phyloP scores from a whole-genome alignment of 1,140 invertebrate genomes.

The Copidosoma floridanum region DNA sequence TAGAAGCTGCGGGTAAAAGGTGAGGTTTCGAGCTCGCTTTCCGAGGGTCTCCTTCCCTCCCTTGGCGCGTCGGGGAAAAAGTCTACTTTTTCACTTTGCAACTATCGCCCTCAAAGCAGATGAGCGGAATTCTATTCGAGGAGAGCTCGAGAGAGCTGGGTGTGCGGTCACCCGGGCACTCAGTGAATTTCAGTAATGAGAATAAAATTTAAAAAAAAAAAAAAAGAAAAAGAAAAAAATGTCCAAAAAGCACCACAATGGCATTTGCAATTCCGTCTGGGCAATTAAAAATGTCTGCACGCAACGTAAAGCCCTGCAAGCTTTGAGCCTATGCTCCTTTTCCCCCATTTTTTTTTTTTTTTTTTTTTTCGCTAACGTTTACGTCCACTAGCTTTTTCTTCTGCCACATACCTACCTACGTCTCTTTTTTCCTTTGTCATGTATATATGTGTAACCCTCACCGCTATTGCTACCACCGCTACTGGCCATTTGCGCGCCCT shows the following conservation, averaged over 20 bases:
- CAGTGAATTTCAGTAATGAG: conserved; percentile 3
- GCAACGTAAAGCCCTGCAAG: conserved; percentile 7
- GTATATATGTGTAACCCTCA: not conserved
- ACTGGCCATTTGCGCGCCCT: conserved; percentile 9
- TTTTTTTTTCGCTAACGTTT: not conserved
- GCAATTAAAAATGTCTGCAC: conserved; percentile 31
- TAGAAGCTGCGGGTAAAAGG: too few species aligned
- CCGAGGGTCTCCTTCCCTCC: too few species aligned
- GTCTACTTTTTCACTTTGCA: too few species aligned
- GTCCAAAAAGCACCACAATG: not conserved
- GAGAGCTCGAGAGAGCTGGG: not conserved
- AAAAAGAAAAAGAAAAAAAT: not conserved
- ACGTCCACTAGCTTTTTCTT: not conserved
- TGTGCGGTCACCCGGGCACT: conserved; percentile 5
- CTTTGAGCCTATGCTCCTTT: not conserved
- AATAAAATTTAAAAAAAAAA: too few species aligned
- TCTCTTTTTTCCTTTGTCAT: not conserved
- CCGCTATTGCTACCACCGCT: not conserved
- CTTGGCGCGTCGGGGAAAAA: too few species aligned
- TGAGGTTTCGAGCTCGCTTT: too few species aligned
- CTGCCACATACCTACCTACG: too few species aligned
- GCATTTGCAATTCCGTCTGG: conserved; percentile 32
- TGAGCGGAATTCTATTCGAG: conserved; percentile 7
- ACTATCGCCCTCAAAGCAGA: not conserved
- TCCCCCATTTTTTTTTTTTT: not conserved